These are phyloP conservation scores for Holocentrus rufus DNA, from an alignment of 2,797 vertebrate species.

Conservation along the genomic window DNA sequence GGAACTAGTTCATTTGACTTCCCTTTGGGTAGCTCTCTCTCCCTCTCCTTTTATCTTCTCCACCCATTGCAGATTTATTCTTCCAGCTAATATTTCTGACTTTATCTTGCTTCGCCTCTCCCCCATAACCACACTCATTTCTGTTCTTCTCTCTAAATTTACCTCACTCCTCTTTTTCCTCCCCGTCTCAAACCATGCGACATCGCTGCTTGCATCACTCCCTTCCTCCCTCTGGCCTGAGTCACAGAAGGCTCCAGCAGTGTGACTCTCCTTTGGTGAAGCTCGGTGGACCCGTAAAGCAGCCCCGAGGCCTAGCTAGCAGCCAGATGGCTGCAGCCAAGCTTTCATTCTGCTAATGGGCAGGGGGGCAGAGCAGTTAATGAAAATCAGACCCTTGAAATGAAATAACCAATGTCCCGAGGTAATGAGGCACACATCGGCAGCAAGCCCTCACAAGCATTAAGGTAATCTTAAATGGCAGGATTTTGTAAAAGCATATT, in stretches of 20 bases:
- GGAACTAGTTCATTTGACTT: constrained; percentile 32
- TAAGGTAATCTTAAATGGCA: constrained; percentile 78
- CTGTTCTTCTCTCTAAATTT: constrained; percentile 67
- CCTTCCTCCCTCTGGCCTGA: constrained; percentile 58
- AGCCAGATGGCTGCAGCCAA: constrained; percentile 77
- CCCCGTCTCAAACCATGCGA: constrained; percentile 48
- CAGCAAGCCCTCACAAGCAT: constrained; percentile 75
- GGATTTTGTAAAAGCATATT: constrained; percentile 79
- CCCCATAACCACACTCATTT: constrained; percentile 49
- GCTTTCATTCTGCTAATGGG: constrained; percentile 80
- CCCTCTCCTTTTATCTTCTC: constrained; percentile 18
- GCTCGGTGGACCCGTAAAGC: constrained; percentile 74
- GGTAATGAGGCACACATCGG: constrained; percentile 79
- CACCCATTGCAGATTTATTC: constrained; percentile 48
- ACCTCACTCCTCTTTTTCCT: constrained; percentile 42
- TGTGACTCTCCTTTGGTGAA: constrained; percentile 72
- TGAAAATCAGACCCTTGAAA: constrained; percentile 85
- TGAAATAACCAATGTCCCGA: constrained; percentile 83
- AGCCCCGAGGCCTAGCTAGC: constrained; percentile 76
- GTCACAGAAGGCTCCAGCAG: constrained; percentile 65
- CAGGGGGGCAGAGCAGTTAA: constrained; percentile 75
- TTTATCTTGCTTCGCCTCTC: constrained; percentile 43
- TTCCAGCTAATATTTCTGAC: constrained; percentile 60
- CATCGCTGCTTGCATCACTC: constrained; percentile 59
- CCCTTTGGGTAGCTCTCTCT: constrained; percentile 2